Conservation (phyloP, 2,888 invertebrate genomes). For the Synanthedon andrenaeformis region DNA sequence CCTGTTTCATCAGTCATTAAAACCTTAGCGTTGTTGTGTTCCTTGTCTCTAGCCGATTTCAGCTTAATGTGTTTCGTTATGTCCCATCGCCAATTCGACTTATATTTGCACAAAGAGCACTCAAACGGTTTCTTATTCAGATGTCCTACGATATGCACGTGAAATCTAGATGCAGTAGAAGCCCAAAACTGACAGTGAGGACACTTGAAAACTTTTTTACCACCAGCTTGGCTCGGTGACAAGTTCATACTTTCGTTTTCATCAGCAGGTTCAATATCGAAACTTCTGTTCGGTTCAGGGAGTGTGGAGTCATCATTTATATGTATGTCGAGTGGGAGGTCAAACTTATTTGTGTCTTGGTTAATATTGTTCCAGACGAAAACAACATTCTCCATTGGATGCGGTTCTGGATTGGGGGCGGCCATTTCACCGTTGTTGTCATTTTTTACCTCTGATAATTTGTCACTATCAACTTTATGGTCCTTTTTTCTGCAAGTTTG, state of each 20-base stretch:
- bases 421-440: constrained; percentile 36
- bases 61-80: constrained; percentile 95
- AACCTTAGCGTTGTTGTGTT: constrained; percentile 84
- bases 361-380: constrained; percentile 85
- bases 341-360: constrained; percentile 43
- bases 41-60: constrained; percentile 86
- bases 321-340: constrained; percentile 51
- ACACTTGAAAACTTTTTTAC: constrained; percentile 89
- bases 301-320: constrained; percentile 60
- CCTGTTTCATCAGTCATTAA: constrained; percentile 94
- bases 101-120: constrained; percentile 92
- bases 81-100: constrained; percentile 98
- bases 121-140: constrained; percentile 94
- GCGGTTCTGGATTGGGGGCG: constrained; percentile 56
- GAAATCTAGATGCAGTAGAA: constrained; percentile 91
- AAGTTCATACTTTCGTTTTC: constrained; percentile 72
- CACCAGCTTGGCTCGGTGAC: constrained; percentile 72
- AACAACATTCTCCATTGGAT: constrained; percentile 84
- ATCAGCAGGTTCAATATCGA: constrained; percentile 45
- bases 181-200: constrained; percentile 94
- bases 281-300: constrained; percentile 39
- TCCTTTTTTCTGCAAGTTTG: constrained; percentile 74
- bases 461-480: constrained; percentile 29
- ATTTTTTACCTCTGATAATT: constrained; percentile 34
- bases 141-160: constrained; percentile 94